phyloP scores from a whole-genome alignment of 2,113 vertebrate genomes.

The Caloenas nicobarica region DNA sequence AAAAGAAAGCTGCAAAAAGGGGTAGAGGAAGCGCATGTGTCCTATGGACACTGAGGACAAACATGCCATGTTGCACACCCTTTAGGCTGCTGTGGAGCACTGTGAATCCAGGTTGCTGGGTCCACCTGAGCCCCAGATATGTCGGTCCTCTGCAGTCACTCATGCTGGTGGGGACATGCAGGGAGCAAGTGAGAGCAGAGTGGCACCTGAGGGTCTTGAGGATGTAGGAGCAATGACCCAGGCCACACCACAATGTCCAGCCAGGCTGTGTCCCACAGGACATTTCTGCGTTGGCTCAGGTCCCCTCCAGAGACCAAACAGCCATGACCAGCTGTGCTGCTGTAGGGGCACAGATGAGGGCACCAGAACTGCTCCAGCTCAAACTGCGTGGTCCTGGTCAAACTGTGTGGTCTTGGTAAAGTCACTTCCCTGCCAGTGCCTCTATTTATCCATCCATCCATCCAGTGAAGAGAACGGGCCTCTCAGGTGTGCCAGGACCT shows the following conservation, averaged over 20 bases:
- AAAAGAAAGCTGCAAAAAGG: neutral
- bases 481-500: neutral
- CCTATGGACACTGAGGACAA: neutral
- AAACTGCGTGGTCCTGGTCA: neutral
- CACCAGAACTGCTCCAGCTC: neutral
- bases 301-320: rapidly evolving
- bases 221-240: neutral
- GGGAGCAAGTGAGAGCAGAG: neutral
- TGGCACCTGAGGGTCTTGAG: neutral
- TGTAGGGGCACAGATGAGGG: neutral
- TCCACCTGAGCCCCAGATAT: neutral
- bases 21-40: neutral
- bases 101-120: neutral
- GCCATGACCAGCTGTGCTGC: rapidly evolving
- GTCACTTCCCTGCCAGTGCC: neutral
- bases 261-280: neutral
- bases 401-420: neutral
- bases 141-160: neutral
- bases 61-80: neutral
- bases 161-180: rapidly evolving
- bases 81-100: neutral
- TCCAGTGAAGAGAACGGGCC: neutral
- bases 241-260: neutral
- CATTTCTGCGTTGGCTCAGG: neutral
- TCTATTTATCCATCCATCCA: neutral